phyloP scores from a whole-genome alignment of 2,113 vertebrate species.

The Brachyhypopomus gauderio region DNA sequence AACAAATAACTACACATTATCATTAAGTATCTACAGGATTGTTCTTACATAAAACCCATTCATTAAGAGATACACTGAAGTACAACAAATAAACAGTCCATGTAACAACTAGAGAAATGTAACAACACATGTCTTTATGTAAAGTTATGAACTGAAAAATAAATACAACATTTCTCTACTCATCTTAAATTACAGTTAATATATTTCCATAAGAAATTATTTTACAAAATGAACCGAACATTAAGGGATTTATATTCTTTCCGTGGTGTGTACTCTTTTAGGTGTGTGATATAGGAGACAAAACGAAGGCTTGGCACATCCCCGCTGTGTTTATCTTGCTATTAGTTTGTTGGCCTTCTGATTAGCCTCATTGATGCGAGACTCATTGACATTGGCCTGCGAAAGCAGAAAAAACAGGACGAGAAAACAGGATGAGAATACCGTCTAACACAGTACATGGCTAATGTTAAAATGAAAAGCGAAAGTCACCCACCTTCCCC shows the following conservation, averaged over 20 bases:
- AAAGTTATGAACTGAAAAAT: background rate
- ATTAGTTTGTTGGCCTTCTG: constrained; percentile 78
- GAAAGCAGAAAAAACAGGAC: too few relatives aligned
- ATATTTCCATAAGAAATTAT: background rate
- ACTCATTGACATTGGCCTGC: constrained; percentile 74
- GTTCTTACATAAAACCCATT: background rate
- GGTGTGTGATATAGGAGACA: background rate
- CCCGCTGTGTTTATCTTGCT: constrained; percentile 42
- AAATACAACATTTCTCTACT: background rate
- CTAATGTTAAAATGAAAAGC: background rate
- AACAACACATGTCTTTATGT: background rate
- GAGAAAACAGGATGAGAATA: background rate
- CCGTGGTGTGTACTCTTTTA: background rate
- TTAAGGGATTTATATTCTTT: background rate
- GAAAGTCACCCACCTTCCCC: constrained; percentile 67
- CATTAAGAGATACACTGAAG: background rate
- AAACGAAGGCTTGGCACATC: background rate
- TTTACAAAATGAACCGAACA: background rate
- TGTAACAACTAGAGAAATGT: background rate
- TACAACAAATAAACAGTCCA: background rate
- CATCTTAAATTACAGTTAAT: background rate
- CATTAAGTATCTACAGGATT: too few relatives aligned
- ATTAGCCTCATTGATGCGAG: constrained; percentile 78
- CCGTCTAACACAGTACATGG: background rate
- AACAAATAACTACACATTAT: background rate